These are phyloP conservation scores for Microcebus griseorufus DNA, from an alignment of 2,113 vertebrate species.

Conservation along the genomic window DNA sequence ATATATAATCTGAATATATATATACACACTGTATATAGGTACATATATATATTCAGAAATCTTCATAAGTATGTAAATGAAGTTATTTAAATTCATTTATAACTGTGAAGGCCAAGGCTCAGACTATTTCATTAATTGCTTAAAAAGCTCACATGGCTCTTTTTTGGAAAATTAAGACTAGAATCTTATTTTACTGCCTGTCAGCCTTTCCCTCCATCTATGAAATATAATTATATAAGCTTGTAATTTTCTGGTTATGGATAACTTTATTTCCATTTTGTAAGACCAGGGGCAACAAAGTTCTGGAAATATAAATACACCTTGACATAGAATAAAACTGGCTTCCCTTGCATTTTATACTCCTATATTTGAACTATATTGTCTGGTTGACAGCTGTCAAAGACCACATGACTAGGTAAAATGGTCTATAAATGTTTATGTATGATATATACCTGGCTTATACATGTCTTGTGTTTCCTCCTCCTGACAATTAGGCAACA, in stretches of 20 bases:
- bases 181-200: background rate
- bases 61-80: background rate
- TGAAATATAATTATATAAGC: background rate
- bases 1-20: background rate
- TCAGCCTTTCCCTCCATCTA: background rate
- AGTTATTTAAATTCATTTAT: background rate
- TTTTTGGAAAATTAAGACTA: background rate
- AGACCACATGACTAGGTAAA: background rate
- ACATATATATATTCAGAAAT: background rate
- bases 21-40: background rate
- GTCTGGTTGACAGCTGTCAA: background rate
- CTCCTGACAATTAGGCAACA: background rate
- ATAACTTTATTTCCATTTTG: background rate
- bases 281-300: background rate
- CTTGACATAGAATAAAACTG: background rate
- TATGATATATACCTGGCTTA: background rate
- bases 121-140: background rate
- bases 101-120: background rate
- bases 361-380: too few species aligned
- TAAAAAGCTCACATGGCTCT: background rate
- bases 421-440: background rate
- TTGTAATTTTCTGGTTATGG: background rate
- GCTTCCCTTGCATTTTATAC: background rate
- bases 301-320: background rate
- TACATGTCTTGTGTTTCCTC: background rate